Evolutionary conservation across 2,888 invertebrate species (phyloP).

Genomic region (Rhodophaea formosa): DNA sequence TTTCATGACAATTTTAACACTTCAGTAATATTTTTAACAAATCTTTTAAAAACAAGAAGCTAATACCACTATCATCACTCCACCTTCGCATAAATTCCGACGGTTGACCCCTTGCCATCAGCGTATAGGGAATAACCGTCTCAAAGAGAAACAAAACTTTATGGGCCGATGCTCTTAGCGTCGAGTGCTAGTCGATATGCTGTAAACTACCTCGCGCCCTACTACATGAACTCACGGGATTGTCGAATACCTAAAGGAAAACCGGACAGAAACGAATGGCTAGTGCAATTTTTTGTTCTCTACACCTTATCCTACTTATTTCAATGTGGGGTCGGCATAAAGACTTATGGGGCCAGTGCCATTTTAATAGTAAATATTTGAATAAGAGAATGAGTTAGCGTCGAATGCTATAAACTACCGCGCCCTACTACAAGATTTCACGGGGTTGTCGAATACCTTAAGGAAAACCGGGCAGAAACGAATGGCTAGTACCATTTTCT

Average conservation of each 20-base stretch:
- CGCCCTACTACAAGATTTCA: constrained; percentile 20
- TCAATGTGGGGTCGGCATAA: too few relatives aligned
- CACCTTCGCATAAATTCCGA: constrained; percentile 17
- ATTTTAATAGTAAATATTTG: too few relatives aligned
- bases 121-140: constrained; percentile 30
- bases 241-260: not conserved
- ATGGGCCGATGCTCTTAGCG: constrained; percentile 35
- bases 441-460: not conserved
- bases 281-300: too few relatives aligned
- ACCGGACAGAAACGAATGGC: too few relatives aligned
- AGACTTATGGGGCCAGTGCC: too few relatives aligned
- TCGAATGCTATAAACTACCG: constrained; percentile 22
- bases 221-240: constrained; percentile 13
- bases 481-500: too few relatives aligned
- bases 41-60: not conserved
- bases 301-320: too few relatives aligned
- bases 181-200: constrained; percentile 24
- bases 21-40: not conserved
- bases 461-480: too few relatives aligned
- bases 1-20: too few relatives aligned
- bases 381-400: too few relatives aligned
- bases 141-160: constrained; percentile 38
- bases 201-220: constrained; percentile 22
- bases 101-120: constrained; percentile 23
- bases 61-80: not conserved